phyloP scores from a whole-genome alignment of 1,140 invertebrate genomes.

The Pseudomyrmex pallidus region DNA sequence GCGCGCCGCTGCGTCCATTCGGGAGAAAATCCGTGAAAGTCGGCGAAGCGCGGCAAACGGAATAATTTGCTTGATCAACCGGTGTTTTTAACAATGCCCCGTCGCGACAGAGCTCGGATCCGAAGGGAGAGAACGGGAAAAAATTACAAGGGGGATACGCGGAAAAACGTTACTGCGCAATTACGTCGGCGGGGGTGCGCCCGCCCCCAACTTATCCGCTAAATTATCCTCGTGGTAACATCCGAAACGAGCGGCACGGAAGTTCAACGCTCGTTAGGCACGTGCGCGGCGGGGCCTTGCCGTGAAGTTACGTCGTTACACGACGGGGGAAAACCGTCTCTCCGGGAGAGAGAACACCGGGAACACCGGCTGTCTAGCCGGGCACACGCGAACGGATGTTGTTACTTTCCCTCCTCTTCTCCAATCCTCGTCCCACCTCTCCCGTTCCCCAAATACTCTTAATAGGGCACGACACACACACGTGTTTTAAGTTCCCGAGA shows the following conservation, averaged over 20 bases:
- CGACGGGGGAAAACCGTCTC: conserved; percentile 35
- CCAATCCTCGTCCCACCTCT: too few relatives aligned
- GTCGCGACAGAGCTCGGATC: neutral
- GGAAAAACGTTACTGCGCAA: conserved; percentile 56
- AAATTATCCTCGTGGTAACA: conserved; percentile 67
- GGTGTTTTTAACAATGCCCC: conserved; percentile 12
- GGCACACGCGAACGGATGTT: conserved; percentile 39
- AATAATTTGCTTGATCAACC: conserved; percentile 1
- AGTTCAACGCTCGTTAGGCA: conserved; percentile 70
- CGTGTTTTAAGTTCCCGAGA: conserved; percentile 36
- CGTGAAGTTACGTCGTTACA: conserved; percentile 70
- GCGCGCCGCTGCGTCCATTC: neutral
- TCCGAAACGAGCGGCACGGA: conserved; percentile 66
- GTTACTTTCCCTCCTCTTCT: neutral
- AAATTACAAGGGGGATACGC: neutral
- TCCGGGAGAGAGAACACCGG: conserved; percentile 11
- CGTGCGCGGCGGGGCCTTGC: conserved; percentile 56
- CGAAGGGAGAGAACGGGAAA: neutral
- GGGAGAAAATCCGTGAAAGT: neutral
- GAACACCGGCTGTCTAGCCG: conserved; percentile 33
- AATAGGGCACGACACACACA: conserved; percentile 43
- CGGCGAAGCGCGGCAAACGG: neutral
- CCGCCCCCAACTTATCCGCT: conserved; percentile 63
- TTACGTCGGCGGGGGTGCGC: conserved; percentile 40
- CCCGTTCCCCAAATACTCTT: conserved; percentile 10